Percentiles rank a stretch among this genome's conserved stretches.
phyloP scores from a whole-genome alignment of 1,140 invertebrate species.

The Copidosoma floridanum region DNA sequence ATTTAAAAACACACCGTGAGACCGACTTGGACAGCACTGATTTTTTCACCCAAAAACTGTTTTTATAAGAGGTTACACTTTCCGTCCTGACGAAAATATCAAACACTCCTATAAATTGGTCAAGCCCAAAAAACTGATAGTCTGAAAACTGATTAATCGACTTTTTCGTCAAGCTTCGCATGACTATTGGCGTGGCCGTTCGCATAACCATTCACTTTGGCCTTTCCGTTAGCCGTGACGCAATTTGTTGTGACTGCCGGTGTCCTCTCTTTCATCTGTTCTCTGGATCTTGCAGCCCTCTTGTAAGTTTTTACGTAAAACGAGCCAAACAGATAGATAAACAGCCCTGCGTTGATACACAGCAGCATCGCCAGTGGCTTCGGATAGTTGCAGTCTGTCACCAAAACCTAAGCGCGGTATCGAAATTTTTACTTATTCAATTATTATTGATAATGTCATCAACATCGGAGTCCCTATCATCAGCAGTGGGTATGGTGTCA shows the following conservation, averaged over 20 bases:
- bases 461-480: no score
- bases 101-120: no score
- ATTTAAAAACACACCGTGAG: no score
- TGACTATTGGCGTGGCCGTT: not conserved
- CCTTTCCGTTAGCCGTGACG: slow-evolving; percentile 2
- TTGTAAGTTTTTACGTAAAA: slow-evolving; percentile 77
- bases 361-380: slow-evolving; percentile 69
- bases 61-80: no score
- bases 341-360: slow-evolving; percentile 71
- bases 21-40: no score
- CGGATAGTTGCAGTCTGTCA: slow-evolving; percentile 67
- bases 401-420: slow-evolving; percentile 5
- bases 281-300: slow-evolving; percentile 18
- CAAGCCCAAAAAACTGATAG: no score
- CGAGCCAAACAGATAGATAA: slow-evolving; percentile 80
- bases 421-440: no score
- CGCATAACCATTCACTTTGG: not conserved
- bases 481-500: no score
- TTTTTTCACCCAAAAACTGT: no score
- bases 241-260: not conserved
- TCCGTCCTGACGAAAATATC: no score
- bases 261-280: slow-evolving; percentile 29
- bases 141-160: no score
- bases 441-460: no score
- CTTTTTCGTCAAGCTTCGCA: not conserved